Base-by-base conservation (phyloP, 1,140 invertebrate genomes). In the Anthonomus grandis region DNA sequence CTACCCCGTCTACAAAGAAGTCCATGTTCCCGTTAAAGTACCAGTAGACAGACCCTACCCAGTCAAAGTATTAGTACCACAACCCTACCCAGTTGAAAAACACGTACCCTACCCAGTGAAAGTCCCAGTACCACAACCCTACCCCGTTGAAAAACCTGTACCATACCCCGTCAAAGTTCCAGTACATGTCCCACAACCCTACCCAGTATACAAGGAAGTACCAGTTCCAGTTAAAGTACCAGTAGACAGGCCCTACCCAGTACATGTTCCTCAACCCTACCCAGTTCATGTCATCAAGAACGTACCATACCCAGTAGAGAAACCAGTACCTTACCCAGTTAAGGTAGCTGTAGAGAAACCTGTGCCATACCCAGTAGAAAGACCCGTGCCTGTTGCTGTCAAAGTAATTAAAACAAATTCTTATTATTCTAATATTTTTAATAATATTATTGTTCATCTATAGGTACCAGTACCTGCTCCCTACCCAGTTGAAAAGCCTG, bases 281-380 rank as follows among this genome's bases (percentile, higher is more conserved):
- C 62, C 62, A 31, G 62, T 63, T 1, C 62, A 63, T 54, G 54
- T 63, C 12, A 47, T 63, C 39, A 63, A 63, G 22, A 63, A 63
- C 18, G 39, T 63, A 23, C 84, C 83, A 23, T 81, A 81, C 69
- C 81, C 81, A 46, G 84, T 86, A 18, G 83, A 85, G 67, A 84
- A 83, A 65, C 77, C 78, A 76, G 66, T 71, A 59, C 61, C 61
- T 13, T 63, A 63, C 47, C 61, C 61, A 4, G 75, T 85, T 13
- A 83, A 83, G 66, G 61, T 63, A 34, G 51, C 56, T n/a, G 57
- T 63, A 10, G 61, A 63, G 18, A 63, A 58, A 42, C 61, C 61
- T 4, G 50, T 55, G 10, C 56, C 61, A 15, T 54, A 55, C 19
- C 56, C 61, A 41, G 61, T 63, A 19, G 56, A 51, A n/a, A 63